Percentiles rank a stretch among this genome's conserved stretches.
These are phyloP conservation scores for Ceratitis capitata DNA, from an alignment of 1,140 invertebrate genomes.

Conservation along the genomic window DNA sequence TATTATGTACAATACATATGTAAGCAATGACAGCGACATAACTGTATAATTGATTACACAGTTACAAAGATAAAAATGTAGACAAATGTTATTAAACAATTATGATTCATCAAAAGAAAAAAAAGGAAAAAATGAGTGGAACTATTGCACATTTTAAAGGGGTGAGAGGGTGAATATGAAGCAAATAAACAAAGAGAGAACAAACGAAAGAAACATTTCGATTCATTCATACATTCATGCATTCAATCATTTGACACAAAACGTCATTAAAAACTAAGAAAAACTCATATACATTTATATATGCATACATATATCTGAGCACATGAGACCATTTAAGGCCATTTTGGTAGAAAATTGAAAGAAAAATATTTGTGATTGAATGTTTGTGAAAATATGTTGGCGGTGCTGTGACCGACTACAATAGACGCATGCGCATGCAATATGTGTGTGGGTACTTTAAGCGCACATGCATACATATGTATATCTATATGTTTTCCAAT, in stretches of 20 bases:
- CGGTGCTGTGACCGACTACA: neutral
- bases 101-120: constrained; percentile 20
- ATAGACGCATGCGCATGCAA: neutral
- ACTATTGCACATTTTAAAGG: too few species aligned
- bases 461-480: neutral
- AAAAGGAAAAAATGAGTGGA: neutral
- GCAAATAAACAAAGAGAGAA: too few species aligned
- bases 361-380: neutral
- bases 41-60: neutral
- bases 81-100: neutral
- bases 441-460: neutral
- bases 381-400: neutral
- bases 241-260: neutral
- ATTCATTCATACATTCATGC: neutral
- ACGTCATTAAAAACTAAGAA: neutral
- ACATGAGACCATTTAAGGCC: constrained; percentile 2
- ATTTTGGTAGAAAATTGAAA: neutral
- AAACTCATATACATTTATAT: too few species aligned
- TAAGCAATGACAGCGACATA: neutral
- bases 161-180: too few species aligned
- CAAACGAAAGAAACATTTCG: neutral
- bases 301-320: too few species aligned
- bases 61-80: neutral
- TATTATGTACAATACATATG: too few species aligned
- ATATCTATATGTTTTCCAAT: neutral